These are phyloP conservation scores for Syngnathus floridae DNA, from an alignment of 2,113 vertebrate species.

Conservation along the genomic window DNA sequence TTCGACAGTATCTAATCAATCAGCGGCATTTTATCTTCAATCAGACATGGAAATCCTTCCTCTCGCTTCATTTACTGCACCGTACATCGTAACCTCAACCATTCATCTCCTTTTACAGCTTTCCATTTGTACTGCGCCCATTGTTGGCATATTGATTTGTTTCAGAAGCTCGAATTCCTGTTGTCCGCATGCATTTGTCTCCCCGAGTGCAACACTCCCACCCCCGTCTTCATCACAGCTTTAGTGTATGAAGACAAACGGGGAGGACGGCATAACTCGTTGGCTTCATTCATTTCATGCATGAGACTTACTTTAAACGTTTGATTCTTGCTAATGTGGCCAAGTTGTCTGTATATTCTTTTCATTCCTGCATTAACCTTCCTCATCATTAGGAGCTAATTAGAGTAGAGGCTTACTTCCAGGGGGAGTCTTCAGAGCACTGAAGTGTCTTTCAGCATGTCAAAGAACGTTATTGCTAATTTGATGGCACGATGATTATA, in stretches of 20 bases:
- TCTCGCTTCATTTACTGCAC: conserved; percentile 1
- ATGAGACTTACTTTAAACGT: neutral
- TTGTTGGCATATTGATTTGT: neutral
- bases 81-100: neutral
- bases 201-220: neutral
- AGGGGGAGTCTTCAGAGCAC: neutral
- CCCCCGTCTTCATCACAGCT: neutral
- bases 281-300: neutral
- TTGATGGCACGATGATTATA: neutral
- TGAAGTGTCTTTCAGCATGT: neutral
- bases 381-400: neutral
- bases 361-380: conserved; percentile 2
- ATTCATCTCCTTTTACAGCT: conserved; percentile 4
- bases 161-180: neutral
- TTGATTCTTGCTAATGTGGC: neutral
- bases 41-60: neutral
- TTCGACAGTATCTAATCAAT: neutral
- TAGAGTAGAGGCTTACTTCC: neutral
- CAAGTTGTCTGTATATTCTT: neutral
- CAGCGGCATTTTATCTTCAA: neutral
- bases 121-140: neutral
- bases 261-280: neutral
- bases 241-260: neutral
- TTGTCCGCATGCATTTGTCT: neutral
- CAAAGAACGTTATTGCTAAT: neutral